phyloP scores from a whole-genome alignment of 2,113 vertebrate species.

The Carassius carassius region DNA sequence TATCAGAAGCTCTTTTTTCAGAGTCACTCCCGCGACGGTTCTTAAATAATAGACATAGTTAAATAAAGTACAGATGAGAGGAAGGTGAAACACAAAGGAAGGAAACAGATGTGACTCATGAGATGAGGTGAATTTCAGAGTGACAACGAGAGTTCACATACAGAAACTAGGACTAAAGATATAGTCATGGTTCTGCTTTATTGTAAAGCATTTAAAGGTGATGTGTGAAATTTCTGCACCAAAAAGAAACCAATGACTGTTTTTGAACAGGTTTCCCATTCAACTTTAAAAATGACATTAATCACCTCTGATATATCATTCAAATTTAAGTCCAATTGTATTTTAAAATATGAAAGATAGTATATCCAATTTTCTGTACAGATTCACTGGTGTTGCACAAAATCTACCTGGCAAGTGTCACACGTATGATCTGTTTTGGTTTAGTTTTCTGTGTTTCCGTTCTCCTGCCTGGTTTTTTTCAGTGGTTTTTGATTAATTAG shows the following conservation, averaged over 20 bases:
- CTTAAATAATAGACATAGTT: conserved; percentile 69
- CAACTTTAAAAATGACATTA: background rate
- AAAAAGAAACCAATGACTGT: background rate
- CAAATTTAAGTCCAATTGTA: background rate
- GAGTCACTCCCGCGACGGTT: conserved; percentile 86
- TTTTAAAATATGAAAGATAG: background rate
- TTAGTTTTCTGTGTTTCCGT: too few relatives aligned
- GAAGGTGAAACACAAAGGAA: background rate
- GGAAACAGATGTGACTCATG: conserved; percentile 48
- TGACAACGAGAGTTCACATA: conserved; percentile 32
- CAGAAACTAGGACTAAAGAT: background rate
- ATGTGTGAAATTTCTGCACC: background rate
- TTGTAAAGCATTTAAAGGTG: background rate
- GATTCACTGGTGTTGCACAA: conserved; percentile 6
- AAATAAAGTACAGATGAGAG: conserved; percentile 51
- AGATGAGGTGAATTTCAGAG: conserved; percentile 47
- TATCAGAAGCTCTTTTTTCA: conserved; percentile 85
- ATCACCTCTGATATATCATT: background rate
- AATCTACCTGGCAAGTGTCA: background rate
- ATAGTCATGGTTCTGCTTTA: background rate
- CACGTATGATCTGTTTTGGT: too few relatives aligned
- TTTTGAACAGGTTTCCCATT: background rate
- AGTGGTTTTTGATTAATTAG: too few relatives aligned
- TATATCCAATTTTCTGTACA: background rate
- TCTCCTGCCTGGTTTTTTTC: too few relatives aligned